Evolutionary conservation across 2,888 invertebrate genomes (phyloP).

Genomic region (Terebella lapidaria): DNA sequence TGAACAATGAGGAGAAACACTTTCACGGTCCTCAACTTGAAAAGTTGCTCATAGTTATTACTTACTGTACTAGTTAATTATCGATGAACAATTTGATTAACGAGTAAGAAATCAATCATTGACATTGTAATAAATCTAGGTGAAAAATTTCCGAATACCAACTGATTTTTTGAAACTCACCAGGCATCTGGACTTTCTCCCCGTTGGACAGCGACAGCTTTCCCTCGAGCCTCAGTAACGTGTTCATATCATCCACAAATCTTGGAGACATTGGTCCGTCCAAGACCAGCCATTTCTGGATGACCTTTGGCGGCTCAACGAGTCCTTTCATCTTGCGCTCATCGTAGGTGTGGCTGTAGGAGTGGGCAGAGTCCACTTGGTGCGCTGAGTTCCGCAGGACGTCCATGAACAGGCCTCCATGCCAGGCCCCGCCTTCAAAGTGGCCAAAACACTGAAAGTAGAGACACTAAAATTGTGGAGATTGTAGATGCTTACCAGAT

Average conservation of each 20-base stretch:
- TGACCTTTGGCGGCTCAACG: constrained; percentile 21
- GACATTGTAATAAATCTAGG: no score
- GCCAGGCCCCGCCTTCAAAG: constrained; percentile 39
- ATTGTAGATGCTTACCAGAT: not conserved
- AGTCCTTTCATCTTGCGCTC: constrained; percentile 29
- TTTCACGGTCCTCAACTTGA: no score
- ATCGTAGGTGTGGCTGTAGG: constrained; percentile 28
- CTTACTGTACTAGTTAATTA: no score
- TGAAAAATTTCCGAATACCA: no score
- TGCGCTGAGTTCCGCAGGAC: constrained; percentile 36
- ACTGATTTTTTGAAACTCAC: no score
- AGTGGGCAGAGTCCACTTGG: constrained; percentile 36
- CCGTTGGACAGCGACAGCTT: constrained; percentile 40
- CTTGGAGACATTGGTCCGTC: constrained; percentile 42
- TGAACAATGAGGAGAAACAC: no score
- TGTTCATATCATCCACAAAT: constrained; percentile 46
- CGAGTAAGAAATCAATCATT: no score
- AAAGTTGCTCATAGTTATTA: no score
- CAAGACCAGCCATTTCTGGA: constrained; percentile 33
- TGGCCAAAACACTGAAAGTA: constrained; percentile 40
- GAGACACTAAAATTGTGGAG: not conserved
- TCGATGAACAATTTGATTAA: no score
- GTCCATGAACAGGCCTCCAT: constrained; percentile 39
- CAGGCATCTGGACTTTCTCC: constrained; percentile 14
- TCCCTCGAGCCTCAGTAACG: constrained; percentile 36